These are phyloP conservation scores for Budorcas taxicolor DNA, from an alignment of 2,113 vertebrate species.

Conservation along the genomic window DNA sequence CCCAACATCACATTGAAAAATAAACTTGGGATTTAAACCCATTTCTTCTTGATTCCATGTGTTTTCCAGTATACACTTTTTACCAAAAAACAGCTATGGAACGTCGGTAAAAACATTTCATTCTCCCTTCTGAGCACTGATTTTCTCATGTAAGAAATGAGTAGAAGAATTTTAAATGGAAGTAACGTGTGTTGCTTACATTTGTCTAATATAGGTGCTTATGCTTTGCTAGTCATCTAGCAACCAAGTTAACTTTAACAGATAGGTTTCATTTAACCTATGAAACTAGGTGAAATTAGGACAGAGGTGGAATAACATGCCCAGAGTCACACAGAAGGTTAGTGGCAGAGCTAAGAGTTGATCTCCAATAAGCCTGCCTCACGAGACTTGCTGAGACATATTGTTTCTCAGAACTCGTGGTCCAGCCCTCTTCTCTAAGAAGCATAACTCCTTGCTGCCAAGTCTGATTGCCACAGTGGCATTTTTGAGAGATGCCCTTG, in stretches of 20 bases:
- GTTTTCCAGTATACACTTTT: neutral
- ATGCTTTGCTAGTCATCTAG: neutral
- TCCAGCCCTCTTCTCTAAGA: neutral
- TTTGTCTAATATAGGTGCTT: neutral
- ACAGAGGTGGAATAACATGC: neutral
- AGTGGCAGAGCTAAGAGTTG: neutral
- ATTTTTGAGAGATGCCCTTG: neutral
- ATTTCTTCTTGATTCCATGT: neutral
- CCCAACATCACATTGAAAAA: neutral
- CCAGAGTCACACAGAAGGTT: neutral
- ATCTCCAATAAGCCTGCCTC: neutral
- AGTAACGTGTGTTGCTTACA: neutral
- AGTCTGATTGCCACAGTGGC: neutral
- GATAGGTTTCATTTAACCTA: neutral
- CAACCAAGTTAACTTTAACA: neutral
- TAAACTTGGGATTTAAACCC: neutral
- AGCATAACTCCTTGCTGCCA: neutral
- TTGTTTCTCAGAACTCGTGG: neutral
- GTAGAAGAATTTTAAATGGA: neutral
- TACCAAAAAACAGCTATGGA: neutral
- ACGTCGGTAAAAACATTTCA: neutral
- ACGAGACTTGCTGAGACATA: neutral
- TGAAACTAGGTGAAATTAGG: neutral
- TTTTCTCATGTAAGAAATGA: neutral
- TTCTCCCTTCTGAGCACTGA: neutral